Conservation (phyloP, 1,140 invertebrate species). For the Steinernema feltiae region DNA sequence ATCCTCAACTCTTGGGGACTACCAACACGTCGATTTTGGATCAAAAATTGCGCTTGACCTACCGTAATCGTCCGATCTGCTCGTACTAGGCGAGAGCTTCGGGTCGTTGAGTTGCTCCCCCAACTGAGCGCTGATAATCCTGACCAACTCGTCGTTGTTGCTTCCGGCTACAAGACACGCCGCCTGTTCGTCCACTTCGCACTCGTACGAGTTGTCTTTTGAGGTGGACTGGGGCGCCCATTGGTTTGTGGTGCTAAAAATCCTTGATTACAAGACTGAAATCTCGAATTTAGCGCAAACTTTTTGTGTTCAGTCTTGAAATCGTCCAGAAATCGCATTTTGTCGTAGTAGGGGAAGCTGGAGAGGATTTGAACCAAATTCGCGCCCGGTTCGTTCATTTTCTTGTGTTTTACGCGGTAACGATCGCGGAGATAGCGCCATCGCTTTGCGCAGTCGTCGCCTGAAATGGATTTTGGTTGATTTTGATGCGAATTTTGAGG, state of each 20-base stretch:
- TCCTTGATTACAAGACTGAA: background rate
- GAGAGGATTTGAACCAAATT: constrained; percentile 1
- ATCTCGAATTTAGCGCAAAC: background rate
- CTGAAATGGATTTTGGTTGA: no score
- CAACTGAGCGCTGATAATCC: background rate
- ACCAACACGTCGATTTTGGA: background rate
- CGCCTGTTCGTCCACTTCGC: background rate
- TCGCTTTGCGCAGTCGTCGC: background rate
- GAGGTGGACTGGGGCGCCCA: background rate
- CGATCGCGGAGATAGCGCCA: background rate
- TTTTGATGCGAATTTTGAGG: no score
- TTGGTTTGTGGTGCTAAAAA: background rate
- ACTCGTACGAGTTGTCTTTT: background rate
- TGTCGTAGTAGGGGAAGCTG: constrained; percentile 5
- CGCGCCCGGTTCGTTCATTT: background rate
- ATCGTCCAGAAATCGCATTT: background rate
- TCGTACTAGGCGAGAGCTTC: background rate
- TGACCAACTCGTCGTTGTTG: background rate
- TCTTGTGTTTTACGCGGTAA: background rate
- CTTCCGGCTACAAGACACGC: background rate
- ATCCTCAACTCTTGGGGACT: background rate
- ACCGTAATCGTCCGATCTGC: background rate
- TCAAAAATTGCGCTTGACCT: background rate
- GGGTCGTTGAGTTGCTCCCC: background rate
- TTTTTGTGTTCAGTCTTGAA: background rate